Base-by-base conservation (phyloP, 2,113 vertebrate genomes). In the Chlamydotis undulata region DNA sequence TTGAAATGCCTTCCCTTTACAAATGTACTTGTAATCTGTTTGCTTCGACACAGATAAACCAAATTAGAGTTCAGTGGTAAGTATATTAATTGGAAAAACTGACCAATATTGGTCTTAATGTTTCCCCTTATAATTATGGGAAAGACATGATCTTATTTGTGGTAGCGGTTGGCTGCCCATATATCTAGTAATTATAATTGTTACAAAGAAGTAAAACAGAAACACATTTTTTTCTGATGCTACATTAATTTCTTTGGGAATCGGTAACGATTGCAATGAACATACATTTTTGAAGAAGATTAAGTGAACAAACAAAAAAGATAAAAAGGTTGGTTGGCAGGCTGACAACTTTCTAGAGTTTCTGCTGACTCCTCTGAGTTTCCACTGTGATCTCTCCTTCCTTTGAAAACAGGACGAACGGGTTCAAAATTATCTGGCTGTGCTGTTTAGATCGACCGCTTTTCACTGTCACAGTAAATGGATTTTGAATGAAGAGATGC, bases 361-460 rank as follows among this genome's bases (percentile, higher is more conserved):
- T 93, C 87, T 97, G 94, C 92, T 97, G 96, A 96, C 96, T 96
- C 77, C 55, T 87, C 83, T 11, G 88, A 87, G 74, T 90, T 97
- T 93, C 80, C 92, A 79, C 73, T 82, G 53, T 49, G 83, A 91
- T 90, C 65, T 90, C 65, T 11, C 65, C 84, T 76, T 96, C 83
- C 86, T 90, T 93, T 93, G 90, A 96, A 97, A 96, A 95, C 94
- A 89, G 94, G 95, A 95, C 0, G 0, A 82, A 94, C 92, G 4
- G 69, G 96, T 96, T 96, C 92, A 79, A 33, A 92, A 92, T 71
- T 76, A 92, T 89, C 80, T 76, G 86, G 25, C 81, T 92, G 53
- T 74, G 71, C 84, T 93, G 92, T 69, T 69, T 96, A 59, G 83
- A 91, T 87, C 6, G 12, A 33, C 59, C 0, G 1, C 71, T 90